Base-by-base conservation (phyloP, 2,113 vertebrate genomes). In the Hystrix brachyura region DNA sequence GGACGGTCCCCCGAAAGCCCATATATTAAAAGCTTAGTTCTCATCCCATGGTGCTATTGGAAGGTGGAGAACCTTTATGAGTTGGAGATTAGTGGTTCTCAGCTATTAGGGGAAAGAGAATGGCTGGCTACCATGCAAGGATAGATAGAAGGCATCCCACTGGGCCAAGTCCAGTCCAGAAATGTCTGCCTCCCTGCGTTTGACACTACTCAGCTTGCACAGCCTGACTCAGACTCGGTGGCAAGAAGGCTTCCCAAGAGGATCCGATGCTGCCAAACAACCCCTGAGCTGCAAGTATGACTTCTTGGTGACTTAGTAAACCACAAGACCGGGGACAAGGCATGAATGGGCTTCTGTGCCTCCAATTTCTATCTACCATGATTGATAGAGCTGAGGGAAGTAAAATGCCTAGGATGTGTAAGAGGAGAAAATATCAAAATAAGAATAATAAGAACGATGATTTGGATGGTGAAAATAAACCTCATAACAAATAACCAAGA, bases 351-450 rank as follows among this genome's bases (percentile, higher is more conserved):
- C 23, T 84, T 85, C 83, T 89, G 38, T 46, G 29, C 15, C 62
- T 48, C 71, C 60, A 84, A 87, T 94, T 90, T 29, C 18, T 38
- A 90, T 71, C 29, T 97, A 59, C 17, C 38, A 91, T 51, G 46
- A 81, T 71, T 13, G 32, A 51, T 34, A 90, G 32, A 87, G 32
- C 4, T 76, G 18, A 12, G 72, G 17, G 62, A 64, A 87, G 8
- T 29, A 91, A 94, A 90, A 87, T 80, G 21, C 14, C 53, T 72
- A 55, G 71, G 46, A 21, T 92, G 46, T 43, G 12, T 25, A 7
- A 55, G 53, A 90, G 25, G 10, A 85, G 65, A 57, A 78, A 55
- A 95, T 76, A 8, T 64, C 65, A 80, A 6, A 76, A 34, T 29
- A 83, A 60, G 51, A 72, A 59, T 27, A 88, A 71, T 10, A 84